phyloP scores from a whole-genome alignment of 1,140 invertebrate species.

The Dendroctonus valens region DNA sequence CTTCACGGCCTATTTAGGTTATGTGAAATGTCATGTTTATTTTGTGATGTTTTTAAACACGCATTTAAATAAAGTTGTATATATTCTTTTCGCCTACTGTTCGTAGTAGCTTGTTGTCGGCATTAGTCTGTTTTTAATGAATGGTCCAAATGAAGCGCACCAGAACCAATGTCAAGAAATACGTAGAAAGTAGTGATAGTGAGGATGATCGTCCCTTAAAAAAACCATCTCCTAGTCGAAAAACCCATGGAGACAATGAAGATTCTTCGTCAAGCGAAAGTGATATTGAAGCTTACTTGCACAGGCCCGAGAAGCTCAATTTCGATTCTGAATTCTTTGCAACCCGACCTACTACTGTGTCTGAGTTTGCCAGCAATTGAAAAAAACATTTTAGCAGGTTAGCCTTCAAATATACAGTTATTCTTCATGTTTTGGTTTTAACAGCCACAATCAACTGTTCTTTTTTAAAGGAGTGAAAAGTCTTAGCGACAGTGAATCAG shows the following conservation, averaged over 20 bases:
- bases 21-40: no score
- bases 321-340: constrained; percentile 51
- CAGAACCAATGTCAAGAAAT: constrained; percentile 19
- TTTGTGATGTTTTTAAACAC: no score
- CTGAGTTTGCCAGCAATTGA: constrained; percentile 46
- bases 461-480: constrained; percentile 19
- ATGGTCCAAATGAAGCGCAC: constrained; percentile 20
- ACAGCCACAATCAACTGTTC: neutral
- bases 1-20: no score
- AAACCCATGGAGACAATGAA: constrained; percentile 2
- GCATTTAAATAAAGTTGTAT: no score
- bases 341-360: constrained; percentile 28
- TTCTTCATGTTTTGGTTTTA: neutral
- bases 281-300: constrained; percentile 52
- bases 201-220: constrained; percentile 23
- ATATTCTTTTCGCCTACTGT: no score
- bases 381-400: constrained; percentile 39
- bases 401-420: neutral
- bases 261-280: constrained; percentile 49
- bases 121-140: no score
- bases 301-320: constrained; percentile 51
- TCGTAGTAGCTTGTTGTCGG: no score
- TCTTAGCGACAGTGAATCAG: constrained; percentile 44
- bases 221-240: neutral
- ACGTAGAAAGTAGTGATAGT: constrained; percentile 31